phyloP scores from a whole-genome alignment of 2,888 invertebrate genomes.

The Hypena proboscidalis region DNA sequence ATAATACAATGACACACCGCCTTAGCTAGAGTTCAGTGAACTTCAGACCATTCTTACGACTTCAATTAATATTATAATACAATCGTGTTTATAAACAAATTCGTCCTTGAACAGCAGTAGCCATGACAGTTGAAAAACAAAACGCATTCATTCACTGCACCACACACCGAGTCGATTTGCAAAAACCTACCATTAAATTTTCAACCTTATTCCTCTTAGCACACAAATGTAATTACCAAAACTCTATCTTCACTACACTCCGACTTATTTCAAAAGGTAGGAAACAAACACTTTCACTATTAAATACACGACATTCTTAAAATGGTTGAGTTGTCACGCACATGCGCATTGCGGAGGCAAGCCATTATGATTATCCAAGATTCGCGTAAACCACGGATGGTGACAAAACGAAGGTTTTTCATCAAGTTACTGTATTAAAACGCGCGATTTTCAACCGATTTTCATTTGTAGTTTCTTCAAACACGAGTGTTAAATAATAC shows the following conservation, averaged over 20 bases:
- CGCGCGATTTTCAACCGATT: slow-evolving; percentile 9
- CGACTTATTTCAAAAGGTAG: slow-evolving; percentile 36
- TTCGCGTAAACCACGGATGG: slow-evolving; percentile 13
- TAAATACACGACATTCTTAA: slow-evolving; percentile 27
- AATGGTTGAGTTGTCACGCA: slow-evolving; percentile 41
- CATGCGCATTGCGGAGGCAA: slow-evolving; percentile 55
- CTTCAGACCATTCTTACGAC: too few species aligned
- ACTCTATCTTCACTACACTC: slow-evolving; percentile 35
- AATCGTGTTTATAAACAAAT: slow-evolving; percentile 1
- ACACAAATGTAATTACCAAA: slow-evolving; percentile 54
- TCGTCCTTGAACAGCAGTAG: not conserved
- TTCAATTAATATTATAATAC: not conserved
- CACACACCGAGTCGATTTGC: not conserved
- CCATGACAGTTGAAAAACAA: not conserved
- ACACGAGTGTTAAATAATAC: too few species aligned
- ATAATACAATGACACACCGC: too few species aligned
- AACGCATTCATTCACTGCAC: slow-evolving; percentile 2
- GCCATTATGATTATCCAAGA: slow-evolving; percentile 24
- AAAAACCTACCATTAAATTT: slow-evolving; percentile 25
- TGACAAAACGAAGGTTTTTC: slow-evolving; percentile 13
- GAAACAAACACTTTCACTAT: slow-evolving; percentile 30
- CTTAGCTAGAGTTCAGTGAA: too few species aligned
- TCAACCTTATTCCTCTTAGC: slow-evolving; percentile 30
- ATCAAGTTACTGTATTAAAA: too few species aligned
- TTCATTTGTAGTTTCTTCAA: too few species aligned